Evolutionary conservation across 2,888 invertebrate genomes (phyloP), one percentile per base, ranked within the genome.

Genomic region (Metopia argyrocephala): DNA sequence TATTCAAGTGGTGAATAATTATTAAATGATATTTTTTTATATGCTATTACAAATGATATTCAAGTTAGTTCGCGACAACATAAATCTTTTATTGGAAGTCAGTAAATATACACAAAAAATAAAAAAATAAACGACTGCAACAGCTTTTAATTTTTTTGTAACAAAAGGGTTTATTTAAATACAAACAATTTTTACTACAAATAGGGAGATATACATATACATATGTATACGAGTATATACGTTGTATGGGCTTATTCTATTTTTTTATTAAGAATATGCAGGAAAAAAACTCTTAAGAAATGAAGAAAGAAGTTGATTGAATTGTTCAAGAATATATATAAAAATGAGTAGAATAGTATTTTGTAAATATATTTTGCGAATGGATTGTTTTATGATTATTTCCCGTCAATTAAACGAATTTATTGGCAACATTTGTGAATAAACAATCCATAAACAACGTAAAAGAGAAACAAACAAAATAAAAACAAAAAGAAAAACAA

Each of bases 311-410:
- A 31, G 20, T 18, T 48, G 18, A 50, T 57, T 20, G 25, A 66
- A 64, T 27, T 27, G 25, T 25, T 27, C 52, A 48, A 54, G 54
- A 25, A 54, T 46, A 56, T 54, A 64, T 64, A 64, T 48, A 68
- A 45, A 64, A 62, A 38, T 57, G 27, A 27, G 31, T 48, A 50
- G 68, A 62, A 59, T 65, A 25, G 5, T 66, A 75, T 82, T 79
- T 78, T 56, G 59, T 57, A 76, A 79, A 54, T 31, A 62, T 74
- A 76, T 70, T 71, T 78, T 81, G 46, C 78, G 83, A 70, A 83
- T 79, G 83, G 86, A 87, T 89, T 89, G 87, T 87, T 88, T 89
- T 89, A 89, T 89, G 89, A 89, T 87, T 88, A 86, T 89, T 87
- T 89, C 86, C 87, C 85, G 87, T 87, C 89, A 88, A 88, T 89